Evolutionary conservation across 2,888 invertebrate species (phyloP).

Genomic region (Sclerodermus sp.): DNA sequence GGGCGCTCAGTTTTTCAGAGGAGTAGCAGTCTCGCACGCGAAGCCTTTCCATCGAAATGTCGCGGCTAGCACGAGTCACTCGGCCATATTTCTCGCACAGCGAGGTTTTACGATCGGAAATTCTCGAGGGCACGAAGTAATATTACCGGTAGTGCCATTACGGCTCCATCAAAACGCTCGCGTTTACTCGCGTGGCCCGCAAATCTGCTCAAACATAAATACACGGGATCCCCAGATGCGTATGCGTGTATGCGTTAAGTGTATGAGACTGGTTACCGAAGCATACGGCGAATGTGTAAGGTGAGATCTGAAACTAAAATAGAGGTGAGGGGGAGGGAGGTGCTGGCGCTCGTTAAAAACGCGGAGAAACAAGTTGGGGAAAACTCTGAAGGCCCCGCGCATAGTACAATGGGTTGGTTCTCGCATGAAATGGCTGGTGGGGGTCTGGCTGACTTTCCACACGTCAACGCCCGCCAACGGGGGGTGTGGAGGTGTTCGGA

Average conservation of each 20-base stretch:
- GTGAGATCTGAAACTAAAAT: too few relatives aligned
- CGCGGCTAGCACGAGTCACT: background rate
- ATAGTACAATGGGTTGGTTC: too few relatives aligned
- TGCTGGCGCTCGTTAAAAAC: too few relatives aligned
- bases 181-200: background rate
- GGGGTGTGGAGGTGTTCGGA: slow-evolving; percentile 15
- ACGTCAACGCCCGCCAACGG: too few relatives aligned
- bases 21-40: too few relatives aligned
- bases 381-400: too few relatives aligned
- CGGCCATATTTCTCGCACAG: background rate
- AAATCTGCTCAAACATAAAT: background rate
- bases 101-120: background rate
- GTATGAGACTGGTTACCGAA: too few relatives aligned
- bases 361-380: background rate
- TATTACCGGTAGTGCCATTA: slow-evolving; percentile 26
- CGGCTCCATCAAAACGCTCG: slow-evolving; percentile 17
- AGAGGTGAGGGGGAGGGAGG: too few relatives aligned
- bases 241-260: background rate
- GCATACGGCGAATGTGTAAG: too few relatives aligned
- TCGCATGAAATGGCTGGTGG: background rate
- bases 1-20: too few relatives aligned
- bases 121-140: slow-evolving; percentile 11
- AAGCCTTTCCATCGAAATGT: too few relatives aligned
- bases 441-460: slow-evolving; percentile 7
- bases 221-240: background rate